Base-by-base conservation (phyloP, 2,113 vertebrate genomes). In the Tangachromis dhanisi region DNA sequence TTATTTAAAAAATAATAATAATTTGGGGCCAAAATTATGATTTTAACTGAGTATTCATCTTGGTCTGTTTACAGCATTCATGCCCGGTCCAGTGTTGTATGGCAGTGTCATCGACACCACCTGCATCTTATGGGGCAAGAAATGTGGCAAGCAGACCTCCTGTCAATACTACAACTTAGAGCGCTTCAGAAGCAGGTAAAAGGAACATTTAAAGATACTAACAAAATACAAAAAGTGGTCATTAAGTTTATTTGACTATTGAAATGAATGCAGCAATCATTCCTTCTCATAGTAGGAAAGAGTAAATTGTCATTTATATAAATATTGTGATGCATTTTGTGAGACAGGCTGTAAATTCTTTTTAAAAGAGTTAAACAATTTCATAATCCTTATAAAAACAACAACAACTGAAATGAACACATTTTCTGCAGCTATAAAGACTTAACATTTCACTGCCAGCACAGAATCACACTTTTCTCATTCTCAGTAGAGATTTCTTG, bases 161-260 rank as follows among this genome's bases (percentile, higher is more conserved):
- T 99, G 98, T 92, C 94, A 88, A 14, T 99, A 99, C 95, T 99
- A 99, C 3, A 35, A 99, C 95, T 95, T 97, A 0, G 90, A 97
- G 63, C 80, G 80, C 71, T 97, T 99, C 94, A 97, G 98, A 90
- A 94, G 95, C 2, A 96, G 98, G 98, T 98, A 89, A 86, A 5
- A 51, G 26, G 7, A 9, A 78, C 24, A 78, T 47, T 47, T 76
- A 47, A 17, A 26, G 24, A 76, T 19, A 47, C 42, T 29, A 76
- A 76, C 24, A 12, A 47, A 76, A 29, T 76, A 47, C 14, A 47
- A 76, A 47, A 47, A 19, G 71, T 47, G 24, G 71, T 47, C 6
- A 76, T 47, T 76, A 47, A 29, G 16, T 76, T 47, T 11, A 47
- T 45, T 29, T 73, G 40, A 73, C 1, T 26, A 29, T 76, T 76